These are phyloP conservation scores for Drosophila prostipennis DNA, from an alignment of 2,888 invertebrate genomes.

Conservation along the genomic window DNA sequence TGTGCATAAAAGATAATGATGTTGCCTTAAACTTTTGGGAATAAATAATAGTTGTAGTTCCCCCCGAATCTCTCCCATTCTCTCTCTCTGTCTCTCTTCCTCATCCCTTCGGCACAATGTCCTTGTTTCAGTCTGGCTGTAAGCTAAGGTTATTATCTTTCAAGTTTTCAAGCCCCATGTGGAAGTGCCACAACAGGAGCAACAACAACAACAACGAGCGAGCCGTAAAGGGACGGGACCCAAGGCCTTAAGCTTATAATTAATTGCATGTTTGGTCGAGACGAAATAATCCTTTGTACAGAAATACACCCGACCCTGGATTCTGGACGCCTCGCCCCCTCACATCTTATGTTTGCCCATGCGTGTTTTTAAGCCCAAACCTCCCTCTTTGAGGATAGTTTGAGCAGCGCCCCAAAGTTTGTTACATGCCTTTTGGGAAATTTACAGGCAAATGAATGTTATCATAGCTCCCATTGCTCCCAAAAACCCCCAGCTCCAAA, in stretches of 20 bases:
- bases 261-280: slow-evolving; percentile 84
- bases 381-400: slow-evolving; percentile 71
- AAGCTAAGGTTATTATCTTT: slow-evolving; percentile 81
- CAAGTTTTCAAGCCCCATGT: slow-evolving; percentile 69
- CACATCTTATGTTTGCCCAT: slow-evolving; percentile 54
- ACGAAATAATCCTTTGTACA: slow-evolving; percentile 83
- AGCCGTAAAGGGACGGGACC: slow-evolving; percentile 76
- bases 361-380: slow-evolving; percentile 29
- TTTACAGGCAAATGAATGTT: slow-evolving; percentile 79
- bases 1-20: slow-evolving; percentile 83
- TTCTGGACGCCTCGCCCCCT: slow-evolving; percentile 20
- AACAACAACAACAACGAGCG: slow-evolving; percentile 59
- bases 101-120: slow-evolving; percentile 9
- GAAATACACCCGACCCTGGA: slow-evolving; percentile 66
- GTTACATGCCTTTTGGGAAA: slow-evolving; percentile 75
- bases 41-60: slow-evolving; percentile 81
- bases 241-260: slow-evolving; percentile 84
- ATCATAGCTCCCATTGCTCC: slow-evolving; percentile 66
- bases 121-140: slow-evolving; percentile 53
- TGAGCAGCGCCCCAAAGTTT: slow-evolving; percentile 62
- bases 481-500: neutral
- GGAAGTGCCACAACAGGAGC: slow-evolving; percentile 57
- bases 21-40: slow-evolving; percentile 83
- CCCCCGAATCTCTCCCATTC: neutral
- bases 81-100: neutral